Evolutionary conservation across 1,140 invertebrate genomes (phyloP), one percentile per base, ranked within the genome.

Genomic region (Drosophila guanche): DNA sequence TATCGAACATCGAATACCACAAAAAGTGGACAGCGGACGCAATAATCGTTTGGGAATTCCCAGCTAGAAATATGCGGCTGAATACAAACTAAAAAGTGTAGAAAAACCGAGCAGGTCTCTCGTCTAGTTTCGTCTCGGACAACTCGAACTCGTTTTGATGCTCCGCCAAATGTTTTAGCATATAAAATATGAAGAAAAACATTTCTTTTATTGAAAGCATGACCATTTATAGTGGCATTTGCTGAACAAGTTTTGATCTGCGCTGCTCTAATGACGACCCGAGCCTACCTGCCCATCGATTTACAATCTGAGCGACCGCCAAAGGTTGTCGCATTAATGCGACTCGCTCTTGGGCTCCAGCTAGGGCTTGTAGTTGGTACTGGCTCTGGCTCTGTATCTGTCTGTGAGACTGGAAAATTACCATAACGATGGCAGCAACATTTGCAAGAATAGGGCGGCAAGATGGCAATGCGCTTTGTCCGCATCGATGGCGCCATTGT

Each of bases 31-130:
- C 63, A 73, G 72, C 56, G 84, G 76, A 61, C 56, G 56, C 63
- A 60, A 85, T 74, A 86, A 86, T 66, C 73, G 72, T 53, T 58
- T 70, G 80, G 80, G 76, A 80, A 85, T 86, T 86, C 73, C 80
- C 80, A 67, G 70, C 56, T 85, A 85, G 80, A 85, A 81, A 85
- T 76, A 75, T 68, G 53, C 23, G 71, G 51, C 43, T 79, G 56
- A 47, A 47, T 20, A 20, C 63, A 52, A 83, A 74, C 55, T 73
- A 54, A 72, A 75, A 78, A 73, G 51, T 73, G 52, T 81, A 76
- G 62, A 69, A 75, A 84, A 76, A 40, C 60, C 68, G 47, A 69
- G 37, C 54, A 22, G 70, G 46, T 57, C 51, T 57, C 51, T 69
- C 52, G 46, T 50, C 54, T 33, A 33, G 29, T 33, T 33, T 37